phyloP scores from a whole-genome alignment of 2,113 vertebrate species.

The Sphaerodactylus townsendi region DNA sequence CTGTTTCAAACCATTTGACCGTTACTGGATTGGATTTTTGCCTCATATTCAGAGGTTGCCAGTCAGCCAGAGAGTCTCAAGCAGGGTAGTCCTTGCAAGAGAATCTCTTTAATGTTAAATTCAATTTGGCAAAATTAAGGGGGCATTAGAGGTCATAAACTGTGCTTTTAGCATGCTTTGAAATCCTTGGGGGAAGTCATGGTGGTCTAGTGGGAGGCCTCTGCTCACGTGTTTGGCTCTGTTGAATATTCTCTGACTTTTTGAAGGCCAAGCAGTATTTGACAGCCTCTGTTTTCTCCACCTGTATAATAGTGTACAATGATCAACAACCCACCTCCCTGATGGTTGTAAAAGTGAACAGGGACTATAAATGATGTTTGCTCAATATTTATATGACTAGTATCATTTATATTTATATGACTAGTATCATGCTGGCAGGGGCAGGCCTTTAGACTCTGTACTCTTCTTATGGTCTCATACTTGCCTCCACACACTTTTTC shows the following conservation, averaged over 20 bases:
- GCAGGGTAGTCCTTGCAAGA: neutral
- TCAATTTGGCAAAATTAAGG: neutral
- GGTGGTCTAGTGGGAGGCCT: too few relatives aligned
- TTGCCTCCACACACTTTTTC: too few relatives aligned
- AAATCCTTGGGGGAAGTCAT: neutral
- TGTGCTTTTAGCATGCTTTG: too few relatives aligned
- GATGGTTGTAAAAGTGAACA: neutral
- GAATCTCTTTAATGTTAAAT: neutral
- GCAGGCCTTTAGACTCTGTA: too few relatives aligned
- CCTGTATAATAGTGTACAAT: neutral
- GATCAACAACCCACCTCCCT: neutral
- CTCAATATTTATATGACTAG: too few relatives aligned
- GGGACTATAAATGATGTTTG: too few relatives aligned
- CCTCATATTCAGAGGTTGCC: conserved; percentile 22
- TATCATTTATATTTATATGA: too few relatives aligned
- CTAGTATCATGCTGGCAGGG: too few relatives aligned
- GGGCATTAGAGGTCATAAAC: neutral
- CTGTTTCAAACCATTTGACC: conserved; percentile 38
- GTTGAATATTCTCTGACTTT: neutral
- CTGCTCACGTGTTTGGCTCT: neutral
- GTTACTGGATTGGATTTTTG: conserved; percentile 50
- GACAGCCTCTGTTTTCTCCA: neutral
- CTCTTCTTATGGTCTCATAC: too few relatives aligned
- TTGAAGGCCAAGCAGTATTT: neutral
- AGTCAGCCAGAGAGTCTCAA: conserved; percentile 10